Conservation (phyloP, 2,113 vertebrate genomes). For the Cairina moschata region DNA sequence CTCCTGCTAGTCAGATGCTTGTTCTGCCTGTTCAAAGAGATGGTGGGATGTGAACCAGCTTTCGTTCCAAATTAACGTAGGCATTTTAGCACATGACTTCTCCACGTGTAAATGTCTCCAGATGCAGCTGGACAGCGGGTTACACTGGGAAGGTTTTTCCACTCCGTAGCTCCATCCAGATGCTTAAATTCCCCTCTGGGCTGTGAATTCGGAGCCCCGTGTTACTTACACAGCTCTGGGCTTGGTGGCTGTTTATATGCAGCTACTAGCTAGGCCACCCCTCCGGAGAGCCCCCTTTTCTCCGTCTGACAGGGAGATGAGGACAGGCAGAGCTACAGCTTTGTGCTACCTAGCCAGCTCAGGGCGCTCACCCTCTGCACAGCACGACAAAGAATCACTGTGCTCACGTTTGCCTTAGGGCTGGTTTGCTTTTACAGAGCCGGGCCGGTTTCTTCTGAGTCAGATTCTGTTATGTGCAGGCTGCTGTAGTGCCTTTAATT, state of each 20-base stretch:
- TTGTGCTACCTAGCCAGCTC: neutral
- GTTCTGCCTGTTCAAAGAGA: neutral
- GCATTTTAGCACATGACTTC: neutral
- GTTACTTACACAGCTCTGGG: neutral
- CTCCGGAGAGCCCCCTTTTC: neutral
- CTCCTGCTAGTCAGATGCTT: neutral
- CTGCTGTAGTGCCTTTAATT: neutral
- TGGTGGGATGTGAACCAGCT: neutral
- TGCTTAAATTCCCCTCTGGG: neutral
- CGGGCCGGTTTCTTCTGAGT: neutral
- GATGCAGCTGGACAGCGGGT: neutral
- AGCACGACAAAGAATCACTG: neutral
- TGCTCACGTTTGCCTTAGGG: neutral
- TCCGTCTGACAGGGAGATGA: neutral
- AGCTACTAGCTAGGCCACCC: neutral
- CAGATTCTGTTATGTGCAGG: neutral
- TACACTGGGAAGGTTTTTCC: constrained; percentile 2
- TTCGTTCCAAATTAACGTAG: accelerated
- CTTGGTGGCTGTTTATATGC: neutral
- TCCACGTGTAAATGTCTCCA: neutral
- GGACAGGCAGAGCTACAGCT: neutral
- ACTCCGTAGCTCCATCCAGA: neutral
- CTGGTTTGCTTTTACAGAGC: constrained; percentile 4
- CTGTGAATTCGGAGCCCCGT: neutral
- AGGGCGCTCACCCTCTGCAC: neutral